These are phyloP conservation scores for Amyelois transitella DNA, from an alignment of 1,140 invertebrate genomes.

Conservation along the genomic window DNA sequence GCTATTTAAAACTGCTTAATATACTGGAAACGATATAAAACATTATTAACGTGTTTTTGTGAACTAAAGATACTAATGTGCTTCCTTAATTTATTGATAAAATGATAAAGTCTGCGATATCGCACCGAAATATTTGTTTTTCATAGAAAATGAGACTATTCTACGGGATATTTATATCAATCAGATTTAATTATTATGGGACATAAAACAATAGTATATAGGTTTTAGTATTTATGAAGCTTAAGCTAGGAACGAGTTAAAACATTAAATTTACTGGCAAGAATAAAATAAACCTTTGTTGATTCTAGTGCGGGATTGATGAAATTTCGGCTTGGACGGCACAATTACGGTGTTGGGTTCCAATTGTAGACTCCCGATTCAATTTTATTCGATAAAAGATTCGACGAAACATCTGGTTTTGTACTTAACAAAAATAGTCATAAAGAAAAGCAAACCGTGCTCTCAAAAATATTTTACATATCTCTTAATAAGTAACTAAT, in stretches of 20 bases:
- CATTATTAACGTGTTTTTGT: background rate
- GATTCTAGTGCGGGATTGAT: background rate
- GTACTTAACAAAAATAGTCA: slow-evolving; percentile 58
- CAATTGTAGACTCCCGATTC: background rate
- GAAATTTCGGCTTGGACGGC: slow-evolving; percentile 28
- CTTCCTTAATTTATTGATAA: background rate
- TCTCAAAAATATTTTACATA: slow-evolving; percentile 65
- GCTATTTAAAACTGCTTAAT: background rate
- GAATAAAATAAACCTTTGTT: background rate
- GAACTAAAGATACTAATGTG: background rate
- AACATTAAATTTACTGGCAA: slow-evolving; percentile 28
- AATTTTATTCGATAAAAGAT: background rate
- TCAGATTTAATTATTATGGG: background rate
- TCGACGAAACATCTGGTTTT: slow-evolving; percentile 21
- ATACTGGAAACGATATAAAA: background rate
- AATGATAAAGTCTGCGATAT: background rate
- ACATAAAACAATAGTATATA: background rate
- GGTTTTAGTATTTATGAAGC: background rate
- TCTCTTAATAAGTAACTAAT: slow-evolving; percentile 40
- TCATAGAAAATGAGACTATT: background rate
- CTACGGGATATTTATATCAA: background rate
- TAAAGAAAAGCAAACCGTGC: slow-evolving; percentile 71
- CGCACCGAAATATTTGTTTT: background rate
- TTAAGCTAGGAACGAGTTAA: slow-evolving; percentile 54
- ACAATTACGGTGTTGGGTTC: slow-evolving; percentile 17